Evolutionary conservation across 2,113 vertebrate species (phyloP), one percentile per base, ranked within the genome.

Genomic region (Benitochromis conjunctus): DNA sequence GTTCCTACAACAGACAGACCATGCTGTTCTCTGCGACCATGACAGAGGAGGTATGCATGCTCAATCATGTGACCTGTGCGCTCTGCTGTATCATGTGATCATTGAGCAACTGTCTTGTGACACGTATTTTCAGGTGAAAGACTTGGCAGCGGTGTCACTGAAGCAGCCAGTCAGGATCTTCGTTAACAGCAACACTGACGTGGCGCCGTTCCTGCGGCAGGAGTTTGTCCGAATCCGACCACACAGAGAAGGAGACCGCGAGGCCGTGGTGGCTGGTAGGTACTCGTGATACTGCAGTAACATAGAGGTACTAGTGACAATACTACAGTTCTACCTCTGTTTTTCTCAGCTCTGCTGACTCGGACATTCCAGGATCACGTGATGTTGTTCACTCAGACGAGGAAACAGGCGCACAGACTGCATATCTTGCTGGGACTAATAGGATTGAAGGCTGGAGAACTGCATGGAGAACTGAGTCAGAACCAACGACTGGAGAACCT

Each of bases 1-100:
- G 99, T 76, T 97, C 98, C 21, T 97, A 96, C 86, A 98, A 98
- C 91, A 96, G 97, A 85, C 99, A 99, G 94, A 99, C 99, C 31
- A 98, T 99, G 97, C 95, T 99, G 77, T 99, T 99, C 92, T 99
- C 99, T 0, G 99, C 99, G 80, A 99, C 99, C 26, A 99, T 99
- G 98, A 98, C 97, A 0, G 98, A 99, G 2, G 97, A 99, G 98
- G 98, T 99, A 89, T 11, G 7, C 7, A 3, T 41, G 3, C 6
- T 11, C 1, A 9, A 41, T 36, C 57, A 51, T n/a, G 36, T 84
- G 77, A 89, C 80, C 36, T 29, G 5, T n/a, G 29, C 51, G 69
- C n/a, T 19, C 10, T 29, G 12, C 19, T n/a, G 31, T 5, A 16
- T 82, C 86, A 36, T 46, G 38, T 55, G 24, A 76, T 31, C 2